phyloP scores from a whole-genome alignment of 2,888 invertebrate genomes.

The Schizaphis graminum region DNA sequence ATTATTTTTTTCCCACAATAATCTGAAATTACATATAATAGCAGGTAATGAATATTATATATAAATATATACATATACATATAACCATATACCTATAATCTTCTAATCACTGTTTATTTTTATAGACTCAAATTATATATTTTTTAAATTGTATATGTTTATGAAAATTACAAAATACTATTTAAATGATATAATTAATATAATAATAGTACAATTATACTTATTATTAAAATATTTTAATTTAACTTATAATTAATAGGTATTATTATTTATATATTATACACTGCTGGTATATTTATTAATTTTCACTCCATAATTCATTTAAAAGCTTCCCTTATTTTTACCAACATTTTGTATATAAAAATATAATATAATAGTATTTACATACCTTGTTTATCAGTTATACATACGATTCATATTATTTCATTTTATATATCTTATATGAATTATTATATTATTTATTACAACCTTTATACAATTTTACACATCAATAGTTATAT shows the following conservation, averaged over 20 bases:
- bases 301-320: neutral
- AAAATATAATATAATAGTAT: neutral
- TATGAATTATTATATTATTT: neutral
- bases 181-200: no score
- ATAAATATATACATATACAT: no score
- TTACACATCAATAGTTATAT: neutral
- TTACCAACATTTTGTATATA: neutral
- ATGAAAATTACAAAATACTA: no score
- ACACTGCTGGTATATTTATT: neutral
- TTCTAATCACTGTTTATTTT: no score
- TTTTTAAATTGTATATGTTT: no score
- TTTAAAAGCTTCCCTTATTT: neutral
- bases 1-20: no score
- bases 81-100: no score
- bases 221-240: neutral
- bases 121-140: no score
- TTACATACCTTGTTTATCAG: neutral
- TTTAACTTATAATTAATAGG: neutral
- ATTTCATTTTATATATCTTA: neutral
- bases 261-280: neutral
- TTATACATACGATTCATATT: neutral
- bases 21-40: no score
- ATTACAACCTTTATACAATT: neutral
- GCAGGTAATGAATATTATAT: no score
- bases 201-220: no score